Conservation (phyloP, 2,797 vertebrate species). For the Iguana delicatissima region DNA sequence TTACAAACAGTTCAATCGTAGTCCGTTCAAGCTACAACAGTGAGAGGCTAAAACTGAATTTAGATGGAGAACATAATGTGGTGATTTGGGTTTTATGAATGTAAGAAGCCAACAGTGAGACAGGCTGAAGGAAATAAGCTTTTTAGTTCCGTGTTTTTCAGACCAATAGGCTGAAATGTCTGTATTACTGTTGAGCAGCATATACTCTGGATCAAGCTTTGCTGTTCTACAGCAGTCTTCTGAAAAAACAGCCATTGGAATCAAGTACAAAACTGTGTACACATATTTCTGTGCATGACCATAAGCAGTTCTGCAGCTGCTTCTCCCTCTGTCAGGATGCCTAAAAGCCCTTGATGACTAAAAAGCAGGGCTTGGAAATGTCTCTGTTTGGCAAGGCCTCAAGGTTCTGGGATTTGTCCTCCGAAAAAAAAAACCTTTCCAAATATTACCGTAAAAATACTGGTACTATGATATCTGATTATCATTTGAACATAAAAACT, state of each 20-base stretch:
- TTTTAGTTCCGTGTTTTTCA: constrained; percentile 9
- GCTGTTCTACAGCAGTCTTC: neutral
- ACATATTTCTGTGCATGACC: neutral
- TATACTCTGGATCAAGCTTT: neutral
- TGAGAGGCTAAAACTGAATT: neutral
- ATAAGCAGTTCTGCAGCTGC: neutral
- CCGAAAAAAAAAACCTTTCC: too few species aligned
- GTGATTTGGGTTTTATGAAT: too few species aligned
- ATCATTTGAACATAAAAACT: neutral
- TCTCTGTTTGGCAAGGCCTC: too few species aligned
- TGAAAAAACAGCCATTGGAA: neutral
- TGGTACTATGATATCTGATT: neutral
- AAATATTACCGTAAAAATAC: neutral
- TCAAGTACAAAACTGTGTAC: neutral
- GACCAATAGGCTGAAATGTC: neutral
- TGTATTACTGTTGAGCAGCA: neutral
- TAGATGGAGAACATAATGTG: neutral
- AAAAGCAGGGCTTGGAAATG: too few species aligned
- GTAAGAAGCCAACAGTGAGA: neutral
- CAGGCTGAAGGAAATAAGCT: too few species aligned
- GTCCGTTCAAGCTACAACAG: neutral
- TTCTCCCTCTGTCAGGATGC: neutral
- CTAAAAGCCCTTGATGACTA: too few species aligned
- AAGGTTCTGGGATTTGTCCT: too few species aligned
- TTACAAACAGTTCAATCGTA: neutral